These are phyloP conservation scores for Harmothoe impar DNA, from an alignment of 2,888 invertebrate species.

Conservation along the genomic window DNA sequence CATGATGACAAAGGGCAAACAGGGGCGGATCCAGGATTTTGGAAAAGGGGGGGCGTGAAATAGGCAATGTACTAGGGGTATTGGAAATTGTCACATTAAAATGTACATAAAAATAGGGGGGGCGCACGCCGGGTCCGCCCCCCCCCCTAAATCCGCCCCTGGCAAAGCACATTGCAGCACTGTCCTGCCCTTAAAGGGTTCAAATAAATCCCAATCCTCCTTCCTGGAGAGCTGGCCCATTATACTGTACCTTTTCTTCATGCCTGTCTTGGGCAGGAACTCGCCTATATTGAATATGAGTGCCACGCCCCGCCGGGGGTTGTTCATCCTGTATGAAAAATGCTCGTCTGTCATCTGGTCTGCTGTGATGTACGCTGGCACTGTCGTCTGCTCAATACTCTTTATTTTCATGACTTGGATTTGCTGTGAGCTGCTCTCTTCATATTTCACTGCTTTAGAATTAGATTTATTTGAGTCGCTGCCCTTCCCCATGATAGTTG, in stretches of 20 bases:
- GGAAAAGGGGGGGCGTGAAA: too few species aligned
- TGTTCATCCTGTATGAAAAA: conserved; percentile 23
- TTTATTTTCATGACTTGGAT: not conserved
- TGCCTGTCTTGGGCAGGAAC: not conserved
- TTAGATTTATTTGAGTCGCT: not conserved
- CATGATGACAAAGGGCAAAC: too few species aligned
- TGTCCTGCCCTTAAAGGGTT: too few species aligned
- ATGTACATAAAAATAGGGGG: too few species aligned
- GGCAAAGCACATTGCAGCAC: too few species aligned
- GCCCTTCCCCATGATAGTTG: not conserved
- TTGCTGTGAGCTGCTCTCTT: not conserved
- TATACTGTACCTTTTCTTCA: conserved; percentile 54
- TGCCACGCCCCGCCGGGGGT: not conserved
- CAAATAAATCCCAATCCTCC: too few species aligned
- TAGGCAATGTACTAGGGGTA: too few species aligned
- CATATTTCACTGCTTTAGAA: not conserved
- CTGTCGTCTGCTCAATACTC: not conserved
- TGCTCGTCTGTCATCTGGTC: conserved; percentile 20
- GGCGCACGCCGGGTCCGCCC: too few species aligned
- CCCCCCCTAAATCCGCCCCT: too few species aligned
- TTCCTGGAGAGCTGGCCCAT: too few species aligned
- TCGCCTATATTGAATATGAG: conserved; percentile 42
- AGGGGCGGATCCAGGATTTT: too few species aligned
- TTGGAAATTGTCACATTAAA: too few species aligned
- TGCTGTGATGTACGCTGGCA: not conserved